Evolutionary conservation across 2,113 vertebrate species (phyloP).

Genomic region (Alligator mississippiensis): DNA sequence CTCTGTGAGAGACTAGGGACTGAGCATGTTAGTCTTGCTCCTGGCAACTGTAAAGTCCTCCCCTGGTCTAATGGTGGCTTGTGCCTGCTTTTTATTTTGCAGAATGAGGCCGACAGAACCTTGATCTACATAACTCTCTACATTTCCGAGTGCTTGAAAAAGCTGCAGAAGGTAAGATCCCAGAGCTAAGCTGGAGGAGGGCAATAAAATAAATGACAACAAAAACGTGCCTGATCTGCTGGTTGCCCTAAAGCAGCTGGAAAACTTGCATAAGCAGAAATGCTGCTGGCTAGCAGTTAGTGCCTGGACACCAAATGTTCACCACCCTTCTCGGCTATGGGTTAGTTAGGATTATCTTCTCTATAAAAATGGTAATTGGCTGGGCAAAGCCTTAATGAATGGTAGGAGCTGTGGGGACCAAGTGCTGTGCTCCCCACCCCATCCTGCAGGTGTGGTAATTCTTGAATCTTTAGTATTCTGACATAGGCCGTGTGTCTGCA

Average conservation of each 20-base stretch:
- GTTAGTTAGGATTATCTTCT: not conserved
- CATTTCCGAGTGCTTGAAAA: constrained; percentile 98
- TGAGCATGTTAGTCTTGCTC: not conserved
- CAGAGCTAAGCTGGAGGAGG: not conserved
- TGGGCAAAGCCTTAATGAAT: not conserved
- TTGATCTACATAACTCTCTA: constrained; percentile 97
- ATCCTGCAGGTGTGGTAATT: not conserved
- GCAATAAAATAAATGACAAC: not conserved
- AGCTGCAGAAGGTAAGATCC: constrained; percentile 92
- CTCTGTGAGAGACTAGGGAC: not conserved
- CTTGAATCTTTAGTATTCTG: not conserved
- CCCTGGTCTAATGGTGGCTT: not conserved
- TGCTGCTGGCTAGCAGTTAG: not conserved
- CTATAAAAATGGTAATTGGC: not conserved
- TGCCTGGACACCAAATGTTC: not conserved
- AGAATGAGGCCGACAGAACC: constrained; percentile 98
- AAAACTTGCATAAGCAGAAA: not conserved
- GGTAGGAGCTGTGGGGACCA: not conserved
- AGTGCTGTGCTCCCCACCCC: not conserved
- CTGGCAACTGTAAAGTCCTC: not conserved
- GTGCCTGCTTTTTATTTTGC: constrained; percentile 38
- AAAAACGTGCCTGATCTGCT: not conserved
- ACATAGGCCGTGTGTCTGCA: not conserved
- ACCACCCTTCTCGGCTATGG: not conserved
- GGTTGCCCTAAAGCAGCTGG: not conserved